These are phyloP conservation scores for Timandra comae DNA, from an alignment of 2,888 invertebrate species.

Conservation along the genomic window DNA sequence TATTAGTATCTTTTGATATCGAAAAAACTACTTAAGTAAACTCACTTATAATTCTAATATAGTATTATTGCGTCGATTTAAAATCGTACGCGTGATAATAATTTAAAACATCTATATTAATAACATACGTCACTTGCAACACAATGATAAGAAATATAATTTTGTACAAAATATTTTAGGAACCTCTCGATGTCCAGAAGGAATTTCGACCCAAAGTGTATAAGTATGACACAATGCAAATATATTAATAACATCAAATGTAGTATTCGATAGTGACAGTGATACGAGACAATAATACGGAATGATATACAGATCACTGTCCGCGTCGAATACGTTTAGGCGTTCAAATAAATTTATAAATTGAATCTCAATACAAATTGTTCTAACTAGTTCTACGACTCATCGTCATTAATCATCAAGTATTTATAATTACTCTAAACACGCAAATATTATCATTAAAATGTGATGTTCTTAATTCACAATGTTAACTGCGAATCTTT, in stretches of 20 bases:
- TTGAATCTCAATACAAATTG: slow-evolving; percentile 43
- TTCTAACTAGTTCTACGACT: slow-evolving; percentile 35
- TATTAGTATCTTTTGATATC: slow-evolving; percentile 30
- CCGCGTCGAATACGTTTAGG: slow-evolving; percentile 26
- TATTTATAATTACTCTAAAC: slow-evolving; percentile 17
- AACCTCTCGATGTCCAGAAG: slow-evolving; percentile 42
- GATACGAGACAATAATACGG: slow-evolving; percentile 41
- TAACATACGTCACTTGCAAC: slow-evolving; percentile 16
- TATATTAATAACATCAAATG: slow-evolving; percentile 24
- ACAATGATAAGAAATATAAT: slow-evolving; percentile 19
- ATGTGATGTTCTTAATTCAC: slow-evolving; percentile 16
- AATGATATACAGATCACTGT: slow-evolving; percentile 48
- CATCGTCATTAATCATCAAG: slow-evolving; percentile 15
- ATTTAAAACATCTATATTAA: slow-evolving; percentile 19
- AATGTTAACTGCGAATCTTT: slow-evolving; percentile 15
- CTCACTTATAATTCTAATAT: slow-evolving; percentile 29
- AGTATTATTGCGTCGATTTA: slow-evolving; percentile 45
- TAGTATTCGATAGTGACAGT: slow-evolving; percentile 31
- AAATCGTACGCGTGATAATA: slow-evolving; percentile 36
- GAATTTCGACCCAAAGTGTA: slow-evolving; percentile 30
- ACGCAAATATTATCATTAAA: slow-evolving; percentile 15
- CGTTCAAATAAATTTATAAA: slow-evolving; percentile 27
- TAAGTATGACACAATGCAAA: slow-evolving; percentile 26
- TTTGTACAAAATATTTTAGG: slow-evolving; percentile 36
- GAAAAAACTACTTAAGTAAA: slow-evolving; percentile 41